A percentile compares a stretch with the other conserved stretches of the same genome.
Evolutionary conservation across 2,113 vertebrate genomes (phyloP).

Genomic region (Nansenia antarctica): DNA sequence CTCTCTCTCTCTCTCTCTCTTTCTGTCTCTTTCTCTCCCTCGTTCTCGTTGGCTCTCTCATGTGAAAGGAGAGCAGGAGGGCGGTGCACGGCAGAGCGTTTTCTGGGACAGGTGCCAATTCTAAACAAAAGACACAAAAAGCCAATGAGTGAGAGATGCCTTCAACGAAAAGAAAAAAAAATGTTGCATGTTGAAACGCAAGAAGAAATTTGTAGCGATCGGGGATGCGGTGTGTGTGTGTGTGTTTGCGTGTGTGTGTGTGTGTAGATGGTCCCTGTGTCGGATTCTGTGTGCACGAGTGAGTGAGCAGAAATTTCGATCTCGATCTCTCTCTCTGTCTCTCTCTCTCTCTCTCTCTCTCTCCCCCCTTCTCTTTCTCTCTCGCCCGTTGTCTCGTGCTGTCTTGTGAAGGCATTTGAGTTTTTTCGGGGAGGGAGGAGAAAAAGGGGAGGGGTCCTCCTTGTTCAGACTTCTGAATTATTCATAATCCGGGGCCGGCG

Average conservation of each 20-base stretch:
- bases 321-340: conserved; percentile 45
- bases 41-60: conserved; percentile 62
- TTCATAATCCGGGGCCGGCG: conserved; percentile 83
- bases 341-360: no score
- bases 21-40: conserved; percentile 46
- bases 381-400: no score
- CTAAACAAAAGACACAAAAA: conserved; percentile 87
- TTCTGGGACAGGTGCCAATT: conserved; percentile 93
- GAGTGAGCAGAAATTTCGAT: conserved; percentile 57
- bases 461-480: conserved; percentile 83
- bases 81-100: conserved; percentile 78
- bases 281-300: conserved; percentile 38
- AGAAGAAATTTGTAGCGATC: conserved; percentile 47
- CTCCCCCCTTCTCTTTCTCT: no score
- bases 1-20: conserved; percentile 44
- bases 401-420: conserved; percentile 80
- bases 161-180: conserved; percentile 51
- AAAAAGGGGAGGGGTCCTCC: conserved; percentile 51
- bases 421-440: conserved; percentile 61
- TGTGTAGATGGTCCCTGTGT: conserved; percentile 34
- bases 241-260: not conserved
- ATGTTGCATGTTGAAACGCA: conserved; percentile 56
- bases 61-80: conserved; percentile 79
- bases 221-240: conserved; percentile 35
- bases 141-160: conserved; percentile 75